Base-by-base conservation (phyloP, 2,113 vertebrate genomes). In the Onychostoma macrolepis region DNA sequence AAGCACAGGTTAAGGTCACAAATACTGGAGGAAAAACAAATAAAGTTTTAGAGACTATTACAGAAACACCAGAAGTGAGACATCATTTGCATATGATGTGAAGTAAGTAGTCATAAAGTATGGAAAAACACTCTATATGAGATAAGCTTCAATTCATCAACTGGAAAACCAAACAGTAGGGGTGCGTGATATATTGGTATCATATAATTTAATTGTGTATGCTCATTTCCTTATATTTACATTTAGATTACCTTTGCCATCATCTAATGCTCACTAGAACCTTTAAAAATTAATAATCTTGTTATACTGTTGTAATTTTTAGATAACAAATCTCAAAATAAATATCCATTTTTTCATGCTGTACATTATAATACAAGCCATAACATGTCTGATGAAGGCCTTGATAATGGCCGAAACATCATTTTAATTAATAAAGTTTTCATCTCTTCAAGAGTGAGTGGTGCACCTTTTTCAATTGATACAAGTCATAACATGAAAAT, bases 1-100 rank as follows among this genome's bases (percentile, higher is more conserved):
- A 98, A 36, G 97, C 97, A 87, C 97, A 98, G 87, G 97, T 97
- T 91, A 98, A 93, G 2, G 96, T 98, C 92, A 98, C 97, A 45
- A 96, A 98, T 86, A 98, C 97, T 97, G 53, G 43, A 83, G 88
- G 24, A 28, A 89, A 43, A 69, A 33, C 0, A 2, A 41, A 53
- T 6, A 21, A 11, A 10, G 26, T 78, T 53, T 48, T 8, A 48
- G 6, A n/a, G 43, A 76, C 15, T 76, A 48, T 48, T 9, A 76
- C 43, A 76, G 26, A 74, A 38, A 71, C 17, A 36, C 33, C 69
- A 71, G 8, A 50, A 77, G 45, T 21, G 45, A 45, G n/a, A 77
- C 45, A 78, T 50, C 1, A 75, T 75, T 75, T 48, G 12, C 74
- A 76, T 76, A 9, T n/a, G 41, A 76, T 28, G 74, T 26, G 11